Conservation (phyloP, 2,113 vertebrate genomes). For the Acrocephalus kingi region DNA sequence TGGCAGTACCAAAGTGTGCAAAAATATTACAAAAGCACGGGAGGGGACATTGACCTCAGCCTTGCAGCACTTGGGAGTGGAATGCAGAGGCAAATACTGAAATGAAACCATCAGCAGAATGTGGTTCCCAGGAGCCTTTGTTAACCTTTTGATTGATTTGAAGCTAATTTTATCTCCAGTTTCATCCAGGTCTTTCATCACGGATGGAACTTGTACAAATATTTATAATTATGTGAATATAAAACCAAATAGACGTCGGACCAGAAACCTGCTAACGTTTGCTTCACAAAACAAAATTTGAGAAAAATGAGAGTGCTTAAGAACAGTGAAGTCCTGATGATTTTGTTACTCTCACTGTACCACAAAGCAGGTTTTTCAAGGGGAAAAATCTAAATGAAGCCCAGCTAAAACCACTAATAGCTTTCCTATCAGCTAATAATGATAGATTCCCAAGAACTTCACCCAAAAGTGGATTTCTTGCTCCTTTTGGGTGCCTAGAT, state of each 20-base stretch:
- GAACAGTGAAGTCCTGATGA: neutral
- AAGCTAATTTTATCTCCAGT: conserved; percentile 9
- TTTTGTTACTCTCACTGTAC: neutral
- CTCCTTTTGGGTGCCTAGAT: neutral
- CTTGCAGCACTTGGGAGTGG: neutral
- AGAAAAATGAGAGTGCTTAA: neutral
- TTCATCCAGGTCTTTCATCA: neutral
- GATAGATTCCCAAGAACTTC: neutral
- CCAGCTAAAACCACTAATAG: neutral
- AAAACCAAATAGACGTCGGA: neutral
- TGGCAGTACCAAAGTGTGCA: neutral
- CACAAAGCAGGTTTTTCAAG: neutral
- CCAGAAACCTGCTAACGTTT: neutral
- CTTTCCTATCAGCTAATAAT: neutral
- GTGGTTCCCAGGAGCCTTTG: neutral
- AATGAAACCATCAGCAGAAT: neutral
- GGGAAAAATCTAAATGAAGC: neutral
- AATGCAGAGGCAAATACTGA: conserved; percentile 5
- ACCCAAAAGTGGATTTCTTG: neutral
- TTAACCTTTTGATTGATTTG: neutral
- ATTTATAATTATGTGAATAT: neutral
- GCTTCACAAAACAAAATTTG: neutral
- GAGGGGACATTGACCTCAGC: neutral
- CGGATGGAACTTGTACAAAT: neutral
- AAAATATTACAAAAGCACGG: neutral